Conservation (phyloP, 2,113 vertebrate genomes). For the Gracilinanus agilis region DNA sequence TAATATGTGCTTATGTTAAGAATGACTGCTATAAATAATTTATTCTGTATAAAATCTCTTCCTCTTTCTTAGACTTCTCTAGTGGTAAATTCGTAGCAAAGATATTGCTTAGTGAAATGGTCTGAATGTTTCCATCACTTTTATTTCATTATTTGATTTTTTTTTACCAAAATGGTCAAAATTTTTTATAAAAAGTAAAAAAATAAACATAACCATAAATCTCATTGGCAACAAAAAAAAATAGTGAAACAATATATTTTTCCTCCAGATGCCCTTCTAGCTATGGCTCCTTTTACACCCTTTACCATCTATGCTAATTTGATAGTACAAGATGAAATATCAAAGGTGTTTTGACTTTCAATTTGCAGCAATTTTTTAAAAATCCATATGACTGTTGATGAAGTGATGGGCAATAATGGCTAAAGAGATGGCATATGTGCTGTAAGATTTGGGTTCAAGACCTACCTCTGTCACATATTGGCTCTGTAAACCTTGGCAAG, state of each 20-base stretch:
- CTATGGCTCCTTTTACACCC: not conserved
- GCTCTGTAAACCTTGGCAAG: not conserved
- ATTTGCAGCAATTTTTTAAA: not conserved
- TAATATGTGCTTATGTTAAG: not conserved
- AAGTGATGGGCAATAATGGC: not conserved
- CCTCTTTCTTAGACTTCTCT: not conserved
- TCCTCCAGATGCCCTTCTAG: not conserved
- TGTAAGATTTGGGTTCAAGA: not conserved
- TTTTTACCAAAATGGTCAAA: not conserved
- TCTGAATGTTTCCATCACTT: not conserved
- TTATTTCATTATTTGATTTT: not conserved
- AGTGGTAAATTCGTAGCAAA: not conserved
- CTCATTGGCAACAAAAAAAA: no score
- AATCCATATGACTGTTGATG: not conserved
- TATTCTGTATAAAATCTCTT: not conserved
- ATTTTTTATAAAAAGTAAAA: no score
- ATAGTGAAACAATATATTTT: not conserved
- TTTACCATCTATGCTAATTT: not conserved
- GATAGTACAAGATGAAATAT: not conserved
- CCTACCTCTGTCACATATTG: not conserved
- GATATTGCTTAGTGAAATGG: not conserved
- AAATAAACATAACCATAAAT: no score
- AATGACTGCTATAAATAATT: not conserved
- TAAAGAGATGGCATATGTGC: not conserved
- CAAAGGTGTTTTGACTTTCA: not conserved